Conservation (phyloP, 1,140 invertebrate species). For the Lucilia sericata region DNA sequence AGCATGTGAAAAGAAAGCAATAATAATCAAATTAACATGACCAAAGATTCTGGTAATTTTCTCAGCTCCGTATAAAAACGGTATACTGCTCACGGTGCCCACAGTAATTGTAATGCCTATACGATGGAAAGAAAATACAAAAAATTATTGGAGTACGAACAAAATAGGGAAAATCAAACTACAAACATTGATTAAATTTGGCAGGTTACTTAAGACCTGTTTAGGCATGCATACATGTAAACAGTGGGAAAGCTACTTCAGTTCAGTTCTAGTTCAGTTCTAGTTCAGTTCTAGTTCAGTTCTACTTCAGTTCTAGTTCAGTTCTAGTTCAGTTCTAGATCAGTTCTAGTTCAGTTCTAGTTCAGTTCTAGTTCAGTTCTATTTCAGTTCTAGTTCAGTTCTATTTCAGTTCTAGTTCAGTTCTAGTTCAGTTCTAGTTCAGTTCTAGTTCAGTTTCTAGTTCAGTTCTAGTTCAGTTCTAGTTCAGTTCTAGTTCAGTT, state of each 20-base stretch:
- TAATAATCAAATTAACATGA: conserved; percentile 83
- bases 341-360: too few species aligned
- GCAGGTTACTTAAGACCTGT: neutral
- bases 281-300: too few species aligned
- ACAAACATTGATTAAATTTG: conserved; percentile 10
- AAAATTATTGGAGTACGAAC: neutral
- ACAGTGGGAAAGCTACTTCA: neutral
- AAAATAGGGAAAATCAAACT: conserved; percentile 16
- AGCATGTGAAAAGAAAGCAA: conserved; percentile 85
- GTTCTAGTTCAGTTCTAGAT: too few species aligned
- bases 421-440: too few species aligned
- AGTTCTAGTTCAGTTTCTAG: too few species aligned
- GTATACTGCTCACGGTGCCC: conserved; percentile 81
- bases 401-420: too few species aligned
- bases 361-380: too few species aligned
- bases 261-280: too few species aligned
- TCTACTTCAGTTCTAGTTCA: too few species aligned
- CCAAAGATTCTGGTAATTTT: conserved; percentile 83
- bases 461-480: too few species aligned
- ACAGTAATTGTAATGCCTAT: conserved; percentile 84
- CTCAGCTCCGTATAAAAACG: conserved; percentile 84
- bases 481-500: too few species aligned
- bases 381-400: too few species aligned
- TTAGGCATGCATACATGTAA: neutral
- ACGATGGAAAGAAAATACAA: conserved; percentile 44